Conservation (phyloP, 2,888 invertebrate genomes). For the Agrotis puta region DNA sequence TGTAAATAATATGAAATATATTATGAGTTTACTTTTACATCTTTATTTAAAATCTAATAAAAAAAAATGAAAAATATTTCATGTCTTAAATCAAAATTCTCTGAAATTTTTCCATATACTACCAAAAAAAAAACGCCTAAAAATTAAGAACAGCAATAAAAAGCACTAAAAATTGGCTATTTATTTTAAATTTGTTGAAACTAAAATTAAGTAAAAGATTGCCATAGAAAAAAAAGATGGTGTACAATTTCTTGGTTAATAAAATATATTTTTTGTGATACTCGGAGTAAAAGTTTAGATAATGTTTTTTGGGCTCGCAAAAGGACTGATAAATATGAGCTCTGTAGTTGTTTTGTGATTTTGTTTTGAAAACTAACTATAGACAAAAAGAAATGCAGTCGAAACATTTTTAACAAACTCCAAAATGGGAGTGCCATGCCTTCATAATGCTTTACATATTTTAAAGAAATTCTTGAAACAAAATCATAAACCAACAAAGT, state of each 20-base stretch:
- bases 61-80: conserved; percentile 6
- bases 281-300: conserved; percentile 58
- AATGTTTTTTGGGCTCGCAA: conserved; percentile 52
- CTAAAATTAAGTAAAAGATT: conserved; percentile 2
- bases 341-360: conserved; percentile 46
- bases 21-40: neutral
- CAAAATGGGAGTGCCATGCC: neutral
- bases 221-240: conserved; percentile 31
- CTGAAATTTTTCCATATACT: conserved; percentile 5
- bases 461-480: conserved; percentile 19
- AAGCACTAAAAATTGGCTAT: conserved; percentile 54
- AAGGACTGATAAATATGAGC: conserved; percentile 62
- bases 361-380: conserved; percentile 11
- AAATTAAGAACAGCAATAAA: conserved; percentile 16
- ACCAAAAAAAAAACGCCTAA: neutral
- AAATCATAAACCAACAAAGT: conserved; percentile 46
- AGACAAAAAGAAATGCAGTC: neutral
- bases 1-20: conserved; percentile 1
- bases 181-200: conserved; percentile 20
- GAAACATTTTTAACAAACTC: neutral
- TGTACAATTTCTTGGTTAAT: conserved; percentile 55
- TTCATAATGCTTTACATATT: conserved; percentile 3
- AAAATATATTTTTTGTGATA: conserved; percentile 66
- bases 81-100: conserved; percentile 6
- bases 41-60: too few species aligned